Base-by-base conservation (phyloP, 2,797 vertebrate genomes). In the Sebastes taczanowskii region DNA sequence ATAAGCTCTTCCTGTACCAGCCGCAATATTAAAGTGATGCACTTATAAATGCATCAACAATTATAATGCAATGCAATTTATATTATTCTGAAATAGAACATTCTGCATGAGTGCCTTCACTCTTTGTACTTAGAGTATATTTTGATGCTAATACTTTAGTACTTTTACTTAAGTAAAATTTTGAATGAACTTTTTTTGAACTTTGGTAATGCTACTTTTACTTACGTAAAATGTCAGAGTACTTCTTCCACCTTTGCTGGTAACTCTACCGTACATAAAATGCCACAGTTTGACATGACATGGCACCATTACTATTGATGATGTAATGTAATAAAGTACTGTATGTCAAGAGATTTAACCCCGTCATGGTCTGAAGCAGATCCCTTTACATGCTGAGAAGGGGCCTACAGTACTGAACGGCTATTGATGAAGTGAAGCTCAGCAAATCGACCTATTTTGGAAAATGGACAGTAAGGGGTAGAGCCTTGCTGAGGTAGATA, bases 381-480 rank as follows among this genome's bases (percentile, higher is more conserved):
- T 55, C 52, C 30, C 66, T 56, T 52, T 82, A 74, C 75, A 32
- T 77, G 58, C 74, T 80, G 70, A 77, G 64, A 8, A 53, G 67
- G 74, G 55, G 16, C 23, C 16, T 46, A 46, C 42, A 18, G 18
- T 6, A 32, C 55, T 68, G 61, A 53, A 42, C 58, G 42, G 65
- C 83, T 85, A 80, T 74, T 82, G 89, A 87, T 74, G 66, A 83
- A 77, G 74, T 61, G 77, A 86, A 77, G 85, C 77, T 78, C 80
- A 87, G 73, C 81, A 89, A 91, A 93, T 88, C 14, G 52, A 91
- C 79, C 90, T 89, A 84, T 92, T 93, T 91, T 92, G 86, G 86
- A 91, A 91, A 91, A 90, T 56, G 74, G 86, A 81, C 85, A 58
- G 81, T 77, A 62, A 90, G 84, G 78, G 59, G 82, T 63, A 71